Evolutionary conservation across 2,797 vertebrate genomes (phyloP), one percentile per base, ranked within the genome.

Genomic region (Novumbra hubbsi): DNA sequence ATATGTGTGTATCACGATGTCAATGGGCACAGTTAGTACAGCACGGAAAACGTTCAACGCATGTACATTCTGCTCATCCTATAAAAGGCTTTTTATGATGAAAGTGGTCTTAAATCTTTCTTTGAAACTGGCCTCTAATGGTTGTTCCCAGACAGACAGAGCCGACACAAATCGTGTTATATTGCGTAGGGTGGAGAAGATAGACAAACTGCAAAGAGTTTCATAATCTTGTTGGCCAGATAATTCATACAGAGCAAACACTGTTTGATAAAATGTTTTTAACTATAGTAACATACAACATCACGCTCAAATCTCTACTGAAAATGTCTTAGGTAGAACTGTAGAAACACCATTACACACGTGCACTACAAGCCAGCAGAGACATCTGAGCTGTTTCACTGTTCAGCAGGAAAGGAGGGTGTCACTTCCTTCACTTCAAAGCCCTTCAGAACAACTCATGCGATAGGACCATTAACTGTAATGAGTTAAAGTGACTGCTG

Each of bases 11-110:
- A 70, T 65, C 50, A 28, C 73, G 64, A 19, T 45, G 67, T 24
- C 76, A 77, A 75, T 70, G 76, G 62, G 69, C 76, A 70, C 77
- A 77, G 74, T 80, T 75, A 34, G 67, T 74, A 73, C 17, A 70
- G 66, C 73, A 27, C 45, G 32, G 71, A 70, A 71, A 52, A 63
- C 70, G 34, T 72, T 73, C 55, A 65, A 67, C 57, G 30, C 70
- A 75, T 34, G 72, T 79, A 28, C 63, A 27, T 75, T 72, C 38
- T 73, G 38, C 32, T 60, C 24, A 70, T 57, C 67, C 70, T 63
- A 60, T 73, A 62, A 38, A 68, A 32, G 4, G 38, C 71, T 48
- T 75, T 80, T 77, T 24, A 78, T 75, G 76, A 76, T 80, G 72
- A 78, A 78, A 76, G 72, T 34, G 50, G 62, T 45, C 75, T 74